A percentile compares a stretch with the other conserved stretches of the same genome.
These are phyloP conservation scores for Gopherus flavomarginatus DNA, from an alignment of 2,113 vertebrate species.

Conservation along the genomic window DNA sequence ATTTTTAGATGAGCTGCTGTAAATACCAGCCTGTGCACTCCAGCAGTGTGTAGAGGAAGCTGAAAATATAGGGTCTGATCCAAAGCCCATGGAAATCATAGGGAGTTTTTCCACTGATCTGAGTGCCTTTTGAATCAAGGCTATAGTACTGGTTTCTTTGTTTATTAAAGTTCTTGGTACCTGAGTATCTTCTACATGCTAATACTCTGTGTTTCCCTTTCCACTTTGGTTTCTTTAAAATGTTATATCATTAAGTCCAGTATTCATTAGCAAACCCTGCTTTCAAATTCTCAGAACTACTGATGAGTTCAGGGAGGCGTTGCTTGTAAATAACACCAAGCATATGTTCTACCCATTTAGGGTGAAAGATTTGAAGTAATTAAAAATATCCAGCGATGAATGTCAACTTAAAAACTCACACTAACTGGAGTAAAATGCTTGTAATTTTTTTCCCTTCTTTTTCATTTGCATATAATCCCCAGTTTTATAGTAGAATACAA, in stretches of 20 bases:
- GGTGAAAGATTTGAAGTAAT: conserved; percentile 56
- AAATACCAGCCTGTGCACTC: conserved; percentile 4
- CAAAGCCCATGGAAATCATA: background rate
- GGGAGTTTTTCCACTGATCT: background rate
- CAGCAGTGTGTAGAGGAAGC: background rate
- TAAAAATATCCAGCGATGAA: conserved; percentile 65
- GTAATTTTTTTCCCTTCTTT: conserved; percentile 47
- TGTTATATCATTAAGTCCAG: background rate
- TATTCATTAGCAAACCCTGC: background rate
- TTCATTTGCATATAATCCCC: conserved; percentile 60
- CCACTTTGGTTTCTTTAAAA: background rate
- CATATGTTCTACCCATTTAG: conserved; percentile 39
- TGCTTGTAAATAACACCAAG: conserved; percentile 56
- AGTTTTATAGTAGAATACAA: conserved; percentile 61
- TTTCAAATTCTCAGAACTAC: conserved; percentile 41
- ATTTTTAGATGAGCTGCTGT: background rate
- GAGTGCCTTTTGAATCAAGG: fast-evolving
- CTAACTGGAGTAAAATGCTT: conserved; percentile 57
- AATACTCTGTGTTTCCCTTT: background rate
- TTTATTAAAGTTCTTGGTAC: background rate
- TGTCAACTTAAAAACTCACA: conserved; percentile 53
- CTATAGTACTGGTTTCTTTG: background rate
- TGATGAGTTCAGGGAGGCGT: conserved; percentile 34
- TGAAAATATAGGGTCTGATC: background rate
- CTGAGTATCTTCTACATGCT: background rate